Percentiles rank a stretch among this genome's conserved stretches.
Evolutionary conservation across 2,888 invertebrate species (phyloP).

Genomic region (Apamea crenata): DNA sequence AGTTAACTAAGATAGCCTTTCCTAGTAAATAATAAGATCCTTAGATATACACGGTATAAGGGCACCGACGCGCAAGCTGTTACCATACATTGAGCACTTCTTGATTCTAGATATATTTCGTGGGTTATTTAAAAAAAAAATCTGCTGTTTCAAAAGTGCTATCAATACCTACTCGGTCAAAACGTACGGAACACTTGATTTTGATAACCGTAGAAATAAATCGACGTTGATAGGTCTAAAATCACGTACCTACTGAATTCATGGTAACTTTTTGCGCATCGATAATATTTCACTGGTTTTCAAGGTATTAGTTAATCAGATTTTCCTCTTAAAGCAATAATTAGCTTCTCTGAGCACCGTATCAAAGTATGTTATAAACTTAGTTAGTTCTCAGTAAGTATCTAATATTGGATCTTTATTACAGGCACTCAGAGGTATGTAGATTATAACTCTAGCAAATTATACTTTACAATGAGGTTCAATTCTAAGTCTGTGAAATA

Average conservation of each 20-base stretch:
- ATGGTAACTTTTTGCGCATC: background rate
- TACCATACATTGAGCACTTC: no score
- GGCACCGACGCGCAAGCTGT: no score
- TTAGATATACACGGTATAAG: background rate
- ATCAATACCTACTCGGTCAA: background rate
- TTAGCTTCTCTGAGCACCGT: background rate
- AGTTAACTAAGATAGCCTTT: background rate
- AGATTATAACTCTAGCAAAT: background rate
- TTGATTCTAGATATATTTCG: no score
- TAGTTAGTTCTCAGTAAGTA: background rate
- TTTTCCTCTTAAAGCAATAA: background rate
- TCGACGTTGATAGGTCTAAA: background rate
- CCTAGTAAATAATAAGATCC: background rate
- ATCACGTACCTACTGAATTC: background rate
- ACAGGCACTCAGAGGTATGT: background rate
- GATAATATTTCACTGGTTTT: background rate
- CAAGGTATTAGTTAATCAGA: background rate
- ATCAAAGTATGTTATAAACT: constrained; percentile 4
- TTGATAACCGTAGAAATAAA: background rate
- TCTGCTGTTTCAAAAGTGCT: background rate
- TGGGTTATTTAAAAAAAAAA: background rate
- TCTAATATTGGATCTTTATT: constrained; percentile 1
- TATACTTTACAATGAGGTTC: background rate
- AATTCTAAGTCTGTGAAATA: background rate
- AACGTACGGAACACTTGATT: background rate